Evolutionary conservation across 2,113 vertebrate genomes (phyloP).

Genomic region (Tilapia sparmanii): DNA sequence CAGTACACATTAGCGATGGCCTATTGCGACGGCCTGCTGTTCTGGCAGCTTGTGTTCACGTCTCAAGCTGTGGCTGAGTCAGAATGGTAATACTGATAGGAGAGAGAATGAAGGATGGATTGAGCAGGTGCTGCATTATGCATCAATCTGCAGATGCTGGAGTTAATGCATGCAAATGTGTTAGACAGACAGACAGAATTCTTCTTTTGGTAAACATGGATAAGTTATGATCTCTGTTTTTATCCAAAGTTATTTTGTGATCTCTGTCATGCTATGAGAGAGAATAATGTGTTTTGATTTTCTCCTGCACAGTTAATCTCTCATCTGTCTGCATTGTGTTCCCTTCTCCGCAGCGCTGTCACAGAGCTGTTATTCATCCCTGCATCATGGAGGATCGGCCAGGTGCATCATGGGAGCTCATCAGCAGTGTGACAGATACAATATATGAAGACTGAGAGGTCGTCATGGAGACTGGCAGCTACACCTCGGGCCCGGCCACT

Average conservation of each 20-base stretch:
- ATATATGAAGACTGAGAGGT: constrained; percentile 60
- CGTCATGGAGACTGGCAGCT: constrained; percentile 76
- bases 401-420: constrained; percentile 59
- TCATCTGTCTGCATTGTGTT: constrained; percentile 44
- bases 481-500: constrained; percentile 58
- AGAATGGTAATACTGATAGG: constrained; percentile 27
- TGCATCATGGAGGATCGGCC: constrained; percentile 41
- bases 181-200: not conserved
- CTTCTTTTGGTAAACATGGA: not conserved
- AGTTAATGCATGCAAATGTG: not conserved
- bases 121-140: constrained; percentile 42
- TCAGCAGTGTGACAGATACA: constrained; percentile 28
- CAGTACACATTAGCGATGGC: not conserved
- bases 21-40: not conserved
- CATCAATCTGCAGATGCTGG: not conserved
- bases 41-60: constrained; percentile 24
- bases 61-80: constrained; percentile 5
- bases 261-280: not conserved
- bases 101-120: constrained; percentile 19
- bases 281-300: constrained; percentile 31
- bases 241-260: not conserved
- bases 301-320: not conserved
- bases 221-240: not conserved
- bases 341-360: constrained; percentile 42
- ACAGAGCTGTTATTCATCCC: constrained; percentile 28